A percentile compares a stretch with the other conserved stretches of the same genome.
phyloP scores from a whole-genome alignment of 1,140 invertebrate species.

The Penaeus vannamei region DNA sequence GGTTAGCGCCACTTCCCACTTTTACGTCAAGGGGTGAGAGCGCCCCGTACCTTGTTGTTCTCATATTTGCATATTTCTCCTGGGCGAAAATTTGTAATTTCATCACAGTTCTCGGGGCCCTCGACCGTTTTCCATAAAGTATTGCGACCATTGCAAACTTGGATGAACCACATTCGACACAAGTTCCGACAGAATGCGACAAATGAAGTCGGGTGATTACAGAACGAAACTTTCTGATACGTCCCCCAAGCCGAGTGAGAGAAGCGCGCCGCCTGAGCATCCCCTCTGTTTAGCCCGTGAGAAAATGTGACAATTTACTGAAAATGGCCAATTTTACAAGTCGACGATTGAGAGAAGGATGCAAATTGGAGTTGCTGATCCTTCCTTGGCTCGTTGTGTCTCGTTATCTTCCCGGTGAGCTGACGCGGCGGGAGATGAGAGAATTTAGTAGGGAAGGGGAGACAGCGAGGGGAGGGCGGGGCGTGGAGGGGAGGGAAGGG shows the following conservation, averaged over 20 bases:
- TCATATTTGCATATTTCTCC: too few species aligned
- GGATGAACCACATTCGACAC: too few species aligned
- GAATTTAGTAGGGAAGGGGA: constrained; percentile 45
- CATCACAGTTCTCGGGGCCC: too few species aligned
- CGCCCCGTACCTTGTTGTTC: neutral
- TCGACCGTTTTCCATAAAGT: too few species aligned
- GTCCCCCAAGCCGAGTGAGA: constrained; percentile 26
- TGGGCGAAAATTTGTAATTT: too few species aligned
- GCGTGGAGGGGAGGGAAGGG: neutral
- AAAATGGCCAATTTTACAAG: constrained; percentile 65
- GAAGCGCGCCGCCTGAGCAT: constrained; percentile 37
- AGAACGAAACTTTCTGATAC: constrained; percentile 47
- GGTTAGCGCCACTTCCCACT: constrained; percentile 57
- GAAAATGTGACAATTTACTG: constrained; percentile 65
- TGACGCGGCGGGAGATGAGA: constrained; percentile 54
- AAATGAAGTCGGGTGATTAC: neutral
- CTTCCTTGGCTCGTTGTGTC: constrained; percentile 56
- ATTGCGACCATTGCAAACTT: too few species aligned
- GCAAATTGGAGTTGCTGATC: constrained; percentile 63
- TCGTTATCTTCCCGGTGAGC: constrained; percentile 55
- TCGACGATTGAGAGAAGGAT: constrained; percentile 65
- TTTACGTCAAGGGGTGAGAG: constrained; percentile 57
- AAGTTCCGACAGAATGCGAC: too few species aligned
- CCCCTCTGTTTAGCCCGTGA: constrained; percentile 57
- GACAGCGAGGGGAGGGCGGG: neutral